Evolutionary conservation across 2,113 vertebrate genomes (phyloP).

Genomic region (Petrocephalus microphthalmus): DNA sequence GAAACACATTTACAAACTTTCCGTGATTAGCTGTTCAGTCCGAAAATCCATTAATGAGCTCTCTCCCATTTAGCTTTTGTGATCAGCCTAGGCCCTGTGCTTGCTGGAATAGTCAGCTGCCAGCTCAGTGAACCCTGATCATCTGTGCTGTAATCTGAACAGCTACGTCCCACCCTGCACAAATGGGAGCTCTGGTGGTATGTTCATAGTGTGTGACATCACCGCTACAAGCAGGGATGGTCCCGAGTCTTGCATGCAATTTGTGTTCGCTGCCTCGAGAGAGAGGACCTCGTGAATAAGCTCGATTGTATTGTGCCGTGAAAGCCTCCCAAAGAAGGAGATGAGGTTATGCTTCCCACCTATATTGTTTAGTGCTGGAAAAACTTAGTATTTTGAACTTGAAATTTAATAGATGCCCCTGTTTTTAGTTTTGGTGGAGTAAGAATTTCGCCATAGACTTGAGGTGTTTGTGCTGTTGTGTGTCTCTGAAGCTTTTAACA

Average conservation of each 20-base stretch:
- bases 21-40: background rate
- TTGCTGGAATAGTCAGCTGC: background rate
- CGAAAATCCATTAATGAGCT: background rate
- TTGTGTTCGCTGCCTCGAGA: background rate
- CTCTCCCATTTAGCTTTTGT: background rate
- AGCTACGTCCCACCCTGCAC: background rate
- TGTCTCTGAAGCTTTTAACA: background rate
- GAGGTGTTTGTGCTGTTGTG: background rate
- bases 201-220: background rate
- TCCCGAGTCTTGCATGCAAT: background rate
- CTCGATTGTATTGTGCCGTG: background rate
- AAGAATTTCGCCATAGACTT: background rate
- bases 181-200: background rate
- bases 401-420: background rate
- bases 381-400: background rate
- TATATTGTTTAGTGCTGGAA: slow-evolving; percentile 4
- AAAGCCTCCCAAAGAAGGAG: slow-evolving; percentile 1
- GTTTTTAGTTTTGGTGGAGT: background rate
- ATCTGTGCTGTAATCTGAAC: slow-evolving; percentile 6
- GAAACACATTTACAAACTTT: background rate
- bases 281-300: background rate
- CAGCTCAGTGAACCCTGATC: background rate
- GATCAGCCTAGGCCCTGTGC: background rate
- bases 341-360: background rate
- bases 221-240: background rate